Evolutionary conservation across 30 jellyfish, hydroid and myxozoan genomes (phyloP).

Genomic region (Haliclystus octoradiatus): DNA sequence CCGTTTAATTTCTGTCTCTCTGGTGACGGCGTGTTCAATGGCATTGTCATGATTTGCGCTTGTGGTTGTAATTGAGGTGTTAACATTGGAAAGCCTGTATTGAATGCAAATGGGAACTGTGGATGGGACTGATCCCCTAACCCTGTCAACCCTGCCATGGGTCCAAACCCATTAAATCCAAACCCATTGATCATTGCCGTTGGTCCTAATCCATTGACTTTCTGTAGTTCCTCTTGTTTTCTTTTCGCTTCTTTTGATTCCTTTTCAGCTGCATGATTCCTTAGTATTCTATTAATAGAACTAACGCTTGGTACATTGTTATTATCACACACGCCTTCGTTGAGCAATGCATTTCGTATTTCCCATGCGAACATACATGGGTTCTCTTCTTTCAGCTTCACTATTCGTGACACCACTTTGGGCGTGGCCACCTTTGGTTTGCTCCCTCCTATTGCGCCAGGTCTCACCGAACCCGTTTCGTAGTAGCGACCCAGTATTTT

Average conservation of each 20-base stretch:
- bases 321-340: constrained; percentile 93
- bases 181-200: constrained; percentile 73
- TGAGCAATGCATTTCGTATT: constrained; percentile 68
- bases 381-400: constrained; percentile 87
- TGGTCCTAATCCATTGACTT: constrained; percentile 72
- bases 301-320: constrained; percentile 92
- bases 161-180: constrained; percentile 84
- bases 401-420: constrained; percentile 88
- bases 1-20: constrained; percentile 71
- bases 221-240: constrained; percentile 87
- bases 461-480: constrained; percentile 98
- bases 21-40: constrained; percentile 85
- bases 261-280: constrained; percentile 97
- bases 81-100: constrained; percentile 87
- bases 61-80: constrained; percentile 76
- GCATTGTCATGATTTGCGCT: constrained; percentile 74
- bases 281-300: constrained; percentile 79
- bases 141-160: constrained; percentile 65
- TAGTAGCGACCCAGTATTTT: constrained; percentile 93
- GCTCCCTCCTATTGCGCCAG: constrained; percentile 99
- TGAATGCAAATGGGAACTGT: constrained; percentile 89
- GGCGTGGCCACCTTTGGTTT: constrained; percentile 99
- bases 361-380: constrained; percentile 99
- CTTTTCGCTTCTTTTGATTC: constrained; percentile 93
- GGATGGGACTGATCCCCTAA: constrained; percentile 60